phyloP scores from a whole-genome alignment of 1,140 invertebrate genomes.

The Hyposmocoma kahamanoa region DNA sequence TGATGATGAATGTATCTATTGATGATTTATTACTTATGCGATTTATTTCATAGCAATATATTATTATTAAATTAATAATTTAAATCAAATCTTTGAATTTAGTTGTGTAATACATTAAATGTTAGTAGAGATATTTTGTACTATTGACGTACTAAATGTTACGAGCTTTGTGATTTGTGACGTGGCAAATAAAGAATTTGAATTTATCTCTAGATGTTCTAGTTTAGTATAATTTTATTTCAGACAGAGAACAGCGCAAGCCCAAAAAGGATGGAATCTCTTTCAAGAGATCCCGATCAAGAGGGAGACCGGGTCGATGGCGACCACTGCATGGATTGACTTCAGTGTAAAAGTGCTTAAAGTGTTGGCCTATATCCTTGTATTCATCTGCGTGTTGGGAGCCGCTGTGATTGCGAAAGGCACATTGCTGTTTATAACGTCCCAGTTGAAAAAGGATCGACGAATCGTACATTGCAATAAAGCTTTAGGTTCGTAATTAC shows the following conservation, averaged over 20 bases:
- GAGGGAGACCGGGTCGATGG: slow-evolving; percentile 90
- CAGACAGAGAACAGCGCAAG: slow-evolving; percentile 87
- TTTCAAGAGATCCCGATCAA: slow-evolving; percentile 92
- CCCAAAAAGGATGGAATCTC: slow-evolving; percentile 96
- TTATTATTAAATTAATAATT: too few relatives aligned
- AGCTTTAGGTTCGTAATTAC: slow-evolving; percentile 80
- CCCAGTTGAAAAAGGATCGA: slow-evolving; percentile 84
- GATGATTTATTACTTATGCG: too few relatives aligned
- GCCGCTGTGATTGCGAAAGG: slow-evolving; percentile 90
- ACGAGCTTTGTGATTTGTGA: too few relatives aligned
- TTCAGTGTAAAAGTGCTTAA: slow-evolving; percentile 89
- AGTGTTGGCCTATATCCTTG: slow-evolving; percentile 86
- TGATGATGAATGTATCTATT: too few relatives aligned
- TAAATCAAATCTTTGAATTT: too few relatives aligned
- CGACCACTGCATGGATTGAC: slow-evolving; percentile 87
- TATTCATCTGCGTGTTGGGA: slow-evolving; percentile 86
- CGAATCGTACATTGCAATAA: slow-evolving; percentile 86
- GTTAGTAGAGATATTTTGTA: too few relatives aligned
- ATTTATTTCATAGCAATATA: too few relatives aligned
- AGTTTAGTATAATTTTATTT: too few relatives aligned
- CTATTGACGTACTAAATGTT: too few relatives aligned
- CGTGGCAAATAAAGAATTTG: too few relatives aligned
- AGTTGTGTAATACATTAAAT: too few relatives aligned
- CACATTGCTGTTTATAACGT: slow-evolving; percentile 90
- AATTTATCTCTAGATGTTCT: too few relatives aligned